These are phyloP conservation scores for Oxyruncus cristatus DNA, from an alignment of 2,113 vertebrate species.

Conservation along the genomic window DNA sequence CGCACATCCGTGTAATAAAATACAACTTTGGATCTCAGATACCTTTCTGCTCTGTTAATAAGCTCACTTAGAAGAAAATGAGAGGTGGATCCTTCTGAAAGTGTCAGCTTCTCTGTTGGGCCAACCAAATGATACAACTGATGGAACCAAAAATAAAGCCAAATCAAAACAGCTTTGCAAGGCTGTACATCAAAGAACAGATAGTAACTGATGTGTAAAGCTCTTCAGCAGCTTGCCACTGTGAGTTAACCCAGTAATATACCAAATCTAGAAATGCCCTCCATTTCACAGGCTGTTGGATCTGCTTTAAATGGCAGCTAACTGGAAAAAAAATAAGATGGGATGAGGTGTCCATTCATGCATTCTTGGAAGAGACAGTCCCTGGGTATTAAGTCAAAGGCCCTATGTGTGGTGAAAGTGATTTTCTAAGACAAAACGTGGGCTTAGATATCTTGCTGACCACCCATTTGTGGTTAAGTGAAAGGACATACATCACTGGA, in stretches of 20 bases:
- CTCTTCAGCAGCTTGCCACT: not conserved
- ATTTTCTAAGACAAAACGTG: constrained; percentile 3
- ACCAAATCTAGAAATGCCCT: not conserved
- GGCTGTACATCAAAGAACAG: not conserved
- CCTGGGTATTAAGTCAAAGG: not conserved
- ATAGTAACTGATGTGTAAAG: not conserved
- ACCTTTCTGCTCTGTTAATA: not conserved
- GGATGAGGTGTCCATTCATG: not conserved
- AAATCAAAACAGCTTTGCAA: not conserved
- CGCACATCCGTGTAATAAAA: not conserved
- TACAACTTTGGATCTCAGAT: not conserved
- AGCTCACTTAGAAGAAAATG: not conserved
- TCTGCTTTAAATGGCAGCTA: not conserved
- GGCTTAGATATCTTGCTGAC: constrained; percentile 32
- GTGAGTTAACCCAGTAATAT: not conserved
- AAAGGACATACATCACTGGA: constrained; percentile 59
- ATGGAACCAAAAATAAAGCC: not conserved
- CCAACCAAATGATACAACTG: not conserved
- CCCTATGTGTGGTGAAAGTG: not conserved
- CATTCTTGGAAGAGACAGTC: not conserved
- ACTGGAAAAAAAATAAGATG: not conserved
- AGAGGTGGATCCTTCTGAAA: not conserved
- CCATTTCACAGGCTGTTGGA: not conserved
- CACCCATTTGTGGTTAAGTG: constrained; percentile 51
- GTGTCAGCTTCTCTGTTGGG: not conserved